These are phyloP conservation scores for Micronycteris hirsuta DNA, from an alignment of 2,113 vertebrate species.

Conservation along the genomic window DNA sequence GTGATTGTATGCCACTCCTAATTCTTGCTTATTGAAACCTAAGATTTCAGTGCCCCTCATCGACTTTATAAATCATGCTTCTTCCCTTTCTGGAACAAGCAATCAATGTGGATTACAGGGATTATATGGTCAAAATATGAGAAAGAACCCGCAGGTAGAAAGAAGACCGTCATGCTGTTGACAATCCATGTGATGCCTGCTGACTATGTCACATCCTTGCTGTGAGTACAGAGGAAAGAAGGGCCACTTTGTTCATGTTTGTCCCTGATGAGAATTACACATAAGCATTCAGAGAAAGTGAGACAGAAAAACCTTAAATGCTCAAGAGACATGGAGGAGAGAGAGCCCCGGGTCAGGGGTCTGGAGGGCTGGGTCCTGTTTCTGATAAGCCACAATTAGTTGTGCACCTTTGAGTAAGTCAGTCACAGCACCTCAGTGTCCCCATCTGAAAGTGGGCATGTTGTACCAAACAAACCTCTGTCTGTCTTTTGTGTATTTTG, in stretches of 20 bases:
- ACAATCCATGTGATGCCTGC: background rate
- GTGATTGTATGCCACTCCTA: too few relatives aligned
- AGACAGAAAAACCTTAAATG: background rate
- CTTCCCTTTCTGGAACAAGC: background rate
- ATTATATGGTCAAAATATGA: background rate
- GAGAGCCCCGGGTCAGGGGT: background rate
- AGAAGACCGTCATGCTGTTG: background rate
- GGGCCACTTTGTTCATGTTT: background rate
- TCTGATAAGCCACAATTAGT: background rate
- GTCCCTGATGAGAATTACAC: background rate
- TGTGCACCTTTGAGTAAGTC: background rate
- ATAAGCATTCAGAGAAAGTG: background rate
- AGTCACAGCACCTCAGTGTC: background rate
- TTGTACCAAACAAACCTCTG: background rate
- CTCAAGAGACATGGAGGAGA: background rate
- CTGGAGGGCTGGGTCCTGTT: background rate
- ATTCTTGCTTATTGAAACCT: background rate
- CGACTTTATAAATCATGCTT: background rate
- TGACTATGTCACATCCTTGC: background rate
- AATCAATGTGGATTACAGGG: background rate
- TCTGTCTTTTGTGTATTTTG: background rate
- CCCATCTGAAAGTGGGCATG: background rate
- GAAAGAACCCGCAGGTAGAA: background rate
- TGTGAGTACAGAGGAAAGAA: background rate
- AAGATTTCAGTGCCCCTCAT: background rate